Conservation (phyloP, 2,797 vertebrate genomes). For the Rhabdophis nuchalis region DNA sequence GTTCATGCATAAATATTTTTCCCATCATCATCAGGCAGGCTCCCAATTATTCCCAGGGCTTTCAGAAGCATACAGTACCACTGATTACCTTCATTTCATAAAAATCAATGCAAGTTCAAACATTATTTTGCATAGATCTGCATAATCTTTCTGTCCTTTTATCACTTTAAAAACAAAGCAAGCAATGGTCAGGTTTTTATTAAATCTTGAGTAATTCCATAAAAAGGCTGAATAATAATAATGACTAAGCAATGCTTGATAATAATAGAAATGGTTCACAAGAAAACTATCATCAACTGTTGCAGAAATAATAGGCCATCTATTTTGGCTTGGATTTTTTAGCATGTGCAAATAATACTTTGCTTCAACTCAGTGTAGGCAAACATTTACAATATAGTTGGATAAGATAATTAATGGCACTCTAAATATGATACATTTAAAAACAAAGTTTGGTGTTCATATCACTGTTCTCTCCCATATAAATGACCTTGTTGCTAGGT, state of each 20-base stretch:
- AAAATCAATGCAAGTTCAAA: not conserved
- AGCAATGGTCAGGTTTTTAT: not conserved
- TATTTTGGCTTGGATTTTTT: not conserved
- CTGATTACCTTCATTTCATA: not conserved
- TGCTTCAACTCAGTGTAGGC: not conserved
- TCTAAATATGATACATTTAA: not conserved
- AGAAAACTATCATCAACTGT: not conserved
- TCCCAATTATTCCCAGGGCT: not conserved
- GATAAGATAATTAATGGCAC: not conserved
- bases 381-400: slow-evolving; percentile 6
- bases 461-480: not conserved
- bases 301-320: not conserved
- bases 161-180: not conserved
- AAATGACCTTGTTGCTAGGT: not conserved
- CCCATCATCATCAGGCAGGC: not conserved
- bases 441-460: not conserved
- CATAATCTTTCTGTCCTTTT: not conserved
- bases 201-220: not conserved
- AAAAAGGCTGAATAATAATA: not conserved
- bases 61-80: not conserved
- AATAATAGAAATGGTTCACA: not conserved
- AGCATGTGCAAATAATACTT: not conserved
- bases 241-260: not conserved
- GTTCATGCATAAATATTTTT: not conserved
- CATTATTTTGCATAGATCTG: not conserved